A percentile compares a stretch with the other conserved stretches of the same genome.
Evolutionary conservation across 2,888 invertebrate genomes (phyloP).

Genomic region (Amitus sp.): DNA sequence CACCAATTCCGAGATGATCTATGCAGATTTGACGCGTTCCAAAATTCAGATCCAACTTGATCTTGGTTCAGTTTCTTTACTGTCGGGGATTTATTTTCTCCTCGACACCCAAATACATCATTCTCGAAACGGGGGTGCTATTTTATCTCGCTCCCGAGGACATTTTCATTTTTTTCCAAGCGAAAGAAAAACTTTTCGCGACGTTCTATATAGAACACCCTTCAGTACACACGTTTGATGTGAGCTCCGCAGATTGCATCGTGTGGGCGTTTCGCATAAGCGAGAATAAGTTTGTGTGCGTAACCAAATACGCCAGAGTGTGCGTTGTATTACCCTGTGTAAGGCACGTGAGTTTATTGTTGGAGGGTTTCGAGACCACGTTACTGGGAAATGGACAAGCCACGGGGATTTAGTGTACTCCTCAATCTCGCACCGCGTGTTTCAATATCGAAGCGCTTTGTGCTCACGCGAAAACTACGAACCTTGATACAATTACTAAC

Average conservation of each 20-base stretch:
- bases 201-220: constrained; percentile 21
- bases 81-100: too few species aligned
- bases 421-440: constrained; percentile 50
- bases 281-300: constrained; percentile 24
- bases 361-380: constrained; percentile 44
- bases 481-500: too few species aligned
- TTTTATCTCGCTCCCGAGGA: too few species aligned
- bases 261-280: constrained; percentile 28
- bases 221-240: constrained; percentile 21
- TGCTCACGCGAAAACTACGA: too few species aligned
- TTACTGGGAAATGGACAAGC: constrained; percentile 43
- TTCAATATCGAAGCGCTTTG: constrained; percentile 10
- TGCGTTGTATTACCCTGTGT: constrained; percentile 31
- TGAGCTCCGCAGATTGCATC: constrained; percentile 14
- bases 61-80: too few species aligned
- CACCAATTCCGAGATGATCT: too few species aligned
- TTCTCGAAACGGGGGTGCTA: too few species aligned
- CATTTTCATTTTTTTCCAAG: too few species aligned
- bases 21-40: too few species aligned
- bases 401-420: constrained; percentile 48
- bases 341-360: constrained; percentile 56
- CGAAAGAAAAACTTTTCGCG: constrained; percentile 20
- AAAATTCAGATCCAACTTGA: too few species aligned
- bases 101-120: too few species aligned
- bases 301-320: constrained; percentile 19